These are phyloP conservation scores for Lates japonicus DNA, from an alignment of 2,797 vertebrate genomes.

Conservation along the genomic window DNA sequence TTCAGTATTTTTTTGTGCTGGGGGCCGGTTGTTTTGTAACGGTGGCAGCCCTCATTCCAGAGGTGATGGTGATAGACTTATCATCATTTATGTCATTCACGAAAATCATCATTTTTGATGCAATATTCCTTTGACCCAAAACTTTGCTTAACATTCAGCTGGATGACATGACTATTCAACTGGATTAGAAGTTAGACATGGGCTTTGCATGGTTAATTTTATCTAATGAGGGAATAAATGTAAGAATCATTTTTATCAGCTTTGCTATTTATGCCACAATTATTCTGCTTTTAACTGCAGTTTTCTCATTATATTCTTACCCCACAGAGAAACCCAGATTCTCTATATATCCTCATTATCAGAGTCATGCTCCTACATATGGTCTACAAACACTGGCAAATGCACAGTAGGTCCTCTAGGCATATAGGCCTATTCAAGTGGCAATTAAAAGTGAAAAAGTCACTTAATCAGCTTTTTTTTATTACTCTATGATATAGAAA, in stretches of 20 bases:
- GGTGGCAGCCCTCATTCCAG: too few relatives aligned
- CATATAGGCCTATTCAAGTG: slow-evolving; percentile 40
- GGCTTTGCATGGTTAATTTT: background rate
- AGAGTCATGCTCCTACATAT: slow-evolving; percentile 41
- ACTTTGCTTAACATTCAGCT: slow-evolving; percentile 10
- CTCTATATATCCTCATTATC: slow-evolving; percentile 35
- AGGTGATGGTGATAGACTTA: too few relatives aligned
- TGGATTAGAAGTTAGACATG: slow-evolving; percentile 7
- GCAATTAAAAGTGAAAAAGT: slow-evolving; percentile 73
- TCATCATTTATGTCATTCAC: background rate
- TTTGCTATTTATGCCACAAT: slow-evolving; percentile 8
- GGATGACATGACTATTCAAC: slow-evolving; percentile 9
- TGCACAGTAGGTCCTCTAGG: slow-evolving; percentile 42
- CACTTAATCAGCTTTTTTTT: slow-evolving; percentile 68
- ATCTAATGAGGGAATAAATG: background rate
- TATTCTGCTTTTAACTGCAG: slow-evolving; percentile 13
- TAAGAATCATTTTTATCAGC: slow-evolving; percentile 17
- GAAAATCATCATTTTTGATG: background rate
- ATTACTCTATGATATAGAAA: slow-evolving; percentile 50
- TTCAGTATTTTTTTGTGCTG: too few relatives aligned
- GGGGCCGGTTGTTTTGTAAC: too few relatives aligned
- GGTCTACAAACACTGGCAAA: slow-evolving; percentile 29
- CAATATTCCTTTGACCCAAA: background rate
- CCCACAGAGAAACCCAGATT: slow-evolving; percentile 36
- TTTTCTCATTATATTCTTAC: slow-evolving; percentile 12